These are phyloP conservation scores for Noctua janthe DNA, from an alignment of 2,888 invertebrate genomes.

Conservation along the genomic window DNA sequence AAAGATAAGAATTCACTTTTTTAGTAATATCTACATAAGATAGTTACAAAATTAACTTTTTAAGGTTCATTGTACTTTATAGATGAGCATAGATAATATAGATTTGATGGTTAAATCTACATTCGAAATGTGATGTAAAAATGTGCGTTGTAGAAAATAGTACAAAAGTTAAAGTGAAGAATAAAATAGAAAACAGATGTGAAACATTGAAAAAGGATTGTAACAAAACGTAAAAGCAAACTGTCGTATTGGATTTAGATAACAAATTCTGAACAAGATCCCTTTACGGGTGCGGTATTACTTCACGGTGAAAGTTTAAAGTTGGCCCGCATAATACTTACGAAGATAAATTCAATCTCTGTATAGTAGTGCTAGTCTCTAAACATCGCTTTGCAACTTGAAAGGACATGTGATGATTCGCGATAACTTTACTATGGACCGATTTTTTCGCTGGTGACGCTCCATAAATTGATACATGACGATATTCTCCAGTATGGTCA, in stretches of 20 bases:
- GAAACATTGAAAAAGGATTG: slow-evolving; percentile 23
- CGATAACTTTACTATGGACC: not conserved
- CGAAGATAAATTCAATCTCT: slow-evolving; percentile 45
- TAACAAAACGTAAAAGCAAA: slow-evolving; percentile 15
- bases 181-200: slow-evolving; percentile 25
- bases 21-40: not conserved
- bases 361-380: slow-evolving; percentile 10
- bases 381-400: slow-evolving; percentile 15
- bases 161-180: slow-evolving; percentile 15
- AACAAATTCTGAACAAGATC: slow-evolving; percentile 44
- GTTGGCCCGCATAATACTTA: slow-evolving; percentile 50
- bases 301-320: slow-evolving; percentile 49
- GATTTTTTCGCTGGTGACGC: not conserved
- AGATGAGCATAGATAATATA: not conserved
- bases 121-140: not conserved
- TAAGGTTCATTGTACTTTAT: not conserved
- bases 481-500: not conserved
- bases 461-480: not conserved
- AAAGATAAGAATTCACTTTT: not conserved
- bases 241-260: slow-evolving; percentile 35
- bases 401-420: not conserved
- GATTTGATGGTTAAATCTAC: not conserved
- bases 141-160: not conserved
- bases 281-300: slow-evolving; percentile 14
- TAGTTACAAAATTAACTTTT: not conserved